Conservation (phyloP, 2,888 invertebrate genomes). For the Liodrosophila aerea region DNA sequence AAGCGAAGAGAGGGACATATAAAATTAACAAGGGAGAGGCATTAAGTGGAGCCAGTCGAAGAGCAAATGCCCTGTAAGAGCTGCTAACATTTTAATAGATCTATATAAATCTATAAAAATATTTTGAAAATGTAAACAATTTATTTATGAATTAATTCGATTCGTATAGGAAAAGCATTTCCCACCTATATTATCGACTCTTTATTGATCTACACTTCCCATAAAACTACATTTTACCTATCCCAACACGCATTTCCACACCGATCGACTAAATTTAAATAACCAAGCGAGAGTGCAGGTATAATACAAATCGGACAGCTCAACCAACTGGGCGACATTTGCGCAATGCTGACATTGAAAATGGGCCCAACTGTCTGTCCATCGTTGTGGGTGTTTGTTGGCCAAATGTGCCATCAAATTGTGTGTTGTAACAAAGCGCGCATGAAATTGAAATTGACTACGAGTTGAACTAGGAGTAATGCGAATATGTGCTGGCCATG, state of each 20-base stretch:
- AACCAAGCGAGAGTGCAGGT: constrained; percentile 1
- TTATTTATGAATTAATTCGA: too few relatives aligned
- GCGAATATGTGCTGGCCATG: constrained; percentile 27
- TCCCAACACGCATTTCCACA: constrained; percentile 16
- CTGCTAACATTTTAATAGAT: too few relatives aligned
- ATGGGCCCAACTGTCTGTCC: constrained; percentile 52
- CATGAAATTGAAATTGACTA: constrained; percentile 49
- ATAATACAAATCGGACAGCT: not conserved
- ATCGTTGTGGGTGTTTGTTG: constrained; percentile 57
- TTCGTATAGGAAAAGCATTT: too few relatives aligned
- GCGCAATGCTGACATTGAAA: constrained; percentile 74
- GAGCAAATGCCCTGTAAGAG: not conserved
- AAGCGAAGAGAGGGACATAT: too few relatives aligned
- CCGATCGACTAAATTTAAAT: constrained; percentile 6
- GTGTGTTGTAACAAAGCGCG: constrained; percentile 65
- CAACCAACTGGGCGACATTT: constrained; percentile 51
- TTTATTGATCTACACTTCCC: too few relatives aligned
- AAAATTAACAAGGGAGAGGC: constrained; percentile 1
- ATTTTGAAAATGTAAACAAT: too few relatives aligned
- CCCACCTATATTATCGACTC: too few relatives aligned
- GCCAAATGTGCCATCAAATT: constrained; percentile 66
- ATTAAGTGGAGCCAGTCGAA: not conserved
- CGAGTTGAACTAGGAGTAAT: constrained; percentile 19
- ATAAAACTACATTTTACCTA: too few relatives aligned
- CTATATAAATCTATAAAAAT: too few relatives aligned